Evolutionary conservation across 2,113 vertebrate species (phyloP), one percentile per base, ranked within the genome.

Genomic region (Oncorhynchus kisutch): DNA sequence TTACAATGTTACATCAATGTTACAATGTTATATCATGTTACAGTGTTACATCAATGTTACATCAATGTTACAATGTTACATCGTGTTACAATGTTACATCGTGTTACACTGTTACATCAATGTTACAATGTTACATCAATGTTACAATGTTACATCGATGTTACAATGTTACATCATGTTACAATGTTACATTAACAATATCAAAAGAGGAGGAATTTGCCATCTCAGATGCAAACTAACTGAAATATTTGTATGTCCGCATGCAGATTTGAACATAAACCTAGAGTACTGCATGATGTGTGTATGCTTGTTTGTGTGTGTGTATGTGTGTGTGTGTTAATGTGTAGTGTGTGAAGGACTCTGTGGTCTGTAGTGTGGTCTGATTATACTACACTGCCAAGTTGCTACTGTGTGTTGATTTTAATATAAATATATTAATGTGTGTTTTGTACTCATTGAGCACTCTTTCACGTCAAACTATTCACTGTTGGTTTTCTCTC

Each of bases 391-490:
- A 20, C 7, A 1, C 18, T 29, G 49, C 27, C 64, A 67, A 60
- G 67, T 13, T 70, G 60, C 57, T 45, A 18, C 27, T 70, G 67
- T 64, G 3, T 31, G 64, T 71, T 59, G n/a, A 12, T 67, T 62
- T 8, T 59, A 12, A 71, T 48, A 69, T 73, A 82, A 71, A 85
- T 73, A 82, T 71, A 84, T 70, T 74, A 29, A 70, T 64, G 12
- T 70, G 2, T 57, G 39, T 45, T 45, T 45, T 73, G 4, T 45
- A 80, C 48, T 67, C 24, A 49, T 34, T n/a, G 9, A 62, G n/a
- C 59, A 22, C 6, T 49, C 60, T 70, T 71, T 65, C 69, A 29
- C 59, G 57, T 73, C 39, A 66, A 34, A 65, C 65, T 39, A 65
- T 29, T 65, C 29, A 54, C 31, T 73, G 29, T 71, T n/a, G 27